A percentile compares a stretch with the other conserved stretches of the same genome.
phyloP scores from a whole-genome alignment of 2,888 invertebrate species.

The Dichetophora obliterata region DNA sequence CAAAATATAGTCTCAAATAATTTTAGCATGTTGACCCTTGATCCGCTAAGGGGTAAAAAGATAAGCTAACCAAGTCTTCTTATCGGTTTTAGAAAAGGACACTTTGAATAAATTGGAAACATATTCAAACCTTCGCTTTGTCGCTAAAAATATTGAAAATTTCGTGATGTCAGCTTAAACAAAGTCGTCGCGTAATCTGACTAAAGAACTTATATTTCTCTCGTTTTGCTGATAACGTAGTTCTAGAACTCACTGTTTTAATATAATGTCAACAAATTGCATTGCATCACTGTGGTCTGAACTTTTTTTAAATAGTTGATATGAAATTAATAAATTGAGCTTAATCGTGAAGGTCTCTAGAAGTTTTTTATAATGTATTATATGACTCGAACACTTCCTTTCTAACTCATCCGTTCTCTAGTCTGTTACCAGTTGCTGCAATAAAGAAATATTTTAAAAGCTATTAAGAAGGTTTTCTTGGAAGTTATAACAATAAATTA shows the following conservation, averaged over 20 bases:
- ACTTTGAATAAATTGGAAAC: not conserved
- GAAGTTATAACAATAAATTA: too few relatives aligned
- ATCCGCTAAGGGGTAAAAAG: not conserved
- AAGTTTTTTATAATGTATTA: too few relatives aligned
- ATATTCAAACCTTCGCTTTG: not conserved
- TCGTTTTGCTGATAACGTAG: slow-evolving; percentile 10
- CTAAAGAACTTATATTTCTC: not conserved
- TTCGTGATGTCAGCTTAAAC: not conserved
- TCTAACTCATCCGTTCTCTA: too few relatives aligned
- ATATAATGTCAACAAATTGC: not conserved
- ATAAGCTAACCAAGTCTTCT: not conserved
- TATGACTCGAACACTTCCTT: too few relatives aligned
- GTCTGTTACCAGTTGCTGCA: too few relatives aligned
- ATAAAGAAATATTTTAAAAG: too few relatives aligned
- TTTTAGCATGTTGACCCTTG: not conserved
- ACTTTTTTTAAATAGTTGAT: not conserved
- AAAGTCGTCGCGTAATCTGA: not conserved
- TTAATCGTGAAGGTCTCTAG: not conserved
- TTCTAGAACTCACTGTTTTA: not conserved
- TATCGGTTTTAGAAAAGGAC: not conserved
- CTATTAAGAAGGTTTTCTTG: too few relatives aligned
- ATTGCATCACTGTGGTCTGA: not conserved
- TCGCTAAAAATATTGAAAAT: not conserved
- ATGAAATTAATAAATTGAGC: slow-evolving; percentile 9
- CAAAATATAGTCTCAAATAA: too few relatives aligned